These are phyloP conservation scores for Falco rusticolus DNA, from an alignment of 2,797 vertebrate species.

Conservation along the genomic window DNA sequence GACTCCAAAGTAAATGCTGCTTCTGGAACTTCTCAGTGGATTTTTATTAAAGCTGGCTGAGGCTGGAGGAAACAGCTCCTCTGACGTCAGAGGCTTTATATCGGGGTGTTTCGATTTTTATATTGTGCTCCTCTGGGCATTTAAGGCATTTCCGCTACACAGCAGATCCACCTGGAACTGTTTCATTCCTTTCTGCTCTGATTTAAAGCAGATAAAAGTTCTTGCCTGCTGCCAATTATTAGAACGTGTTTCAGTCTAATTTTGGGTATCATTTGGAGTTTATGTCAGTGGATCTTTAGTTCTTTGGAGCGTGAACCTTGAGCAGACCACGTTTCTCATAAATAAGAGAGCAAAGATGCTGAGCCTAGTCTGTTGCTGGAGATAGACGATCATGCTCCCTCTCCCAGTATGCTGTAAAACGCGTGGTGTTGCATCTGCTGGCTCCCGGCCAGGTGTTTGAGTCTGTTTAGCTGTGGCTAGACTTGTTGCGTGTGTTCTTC, in stretches of 20 bases:
- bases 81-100: conserved; percentile 41
- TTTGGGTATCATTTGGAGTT: background rate
- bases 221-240: background rate
- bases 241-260: background rate
- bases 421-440: background rate
- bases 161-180: background rate
- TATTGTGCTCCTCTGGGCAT: conserved; percentile 22
- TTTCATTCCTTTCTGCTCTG: background rate
- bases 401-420: background rate
- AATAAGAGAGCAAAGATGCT: background rate
- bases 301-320: background rate
- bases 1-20: background rate
- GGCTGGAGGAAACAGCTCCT: conserved; percentile 26
- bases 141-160: background rate
- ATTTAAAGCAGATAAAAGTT: background rate
- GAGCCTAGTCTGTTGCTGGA: background rate
- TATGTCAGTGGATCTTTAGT: background rate
- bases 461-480: background rate
- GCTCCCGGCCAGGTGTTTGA: background rate
- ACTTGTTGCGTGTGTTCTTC: conserved; percentile 44
- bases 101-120: conserved; percentile 44
- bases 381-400: rapidly evolving
- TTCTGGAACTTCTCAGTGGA: conserved; percentile 14
- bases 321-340: background rate
- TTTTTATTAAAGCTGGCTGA: conserved; percentile 39